These are phyloP conservation scores for Odontophorus gujanensis DNA, from an alignment of 2,113 vertebrate species.

Conservation along the genomic window DNA sequence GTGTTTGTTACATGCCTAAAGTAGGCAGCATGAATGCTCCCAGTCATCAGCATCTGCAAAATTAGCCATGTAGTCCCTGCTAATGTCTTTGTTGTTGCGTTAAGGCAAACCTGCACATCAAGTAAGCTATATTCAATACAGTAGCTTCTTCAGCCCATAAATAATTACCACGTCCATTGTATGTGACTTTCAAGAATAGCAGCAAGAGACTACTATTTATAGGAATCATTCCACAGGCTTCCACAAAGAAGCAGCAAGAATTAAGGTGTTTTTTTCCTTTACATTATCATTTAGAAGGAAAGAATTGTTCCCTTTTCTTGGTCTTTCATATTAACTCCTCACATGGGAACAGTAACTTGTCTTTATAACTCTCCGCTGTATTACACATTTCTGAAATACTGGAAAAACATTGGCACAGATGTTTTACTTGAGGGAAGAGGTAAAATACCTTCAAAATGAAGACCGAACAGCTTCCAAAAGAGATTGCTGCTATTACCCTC, in stretches of 20 bases:
- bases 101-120: not conserved
- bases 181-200: not conserved
- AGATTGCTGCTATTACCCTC: not conserved
- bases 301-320: not conserved
- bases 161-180: not conserved
- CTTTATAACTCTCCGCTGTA: not conserved
- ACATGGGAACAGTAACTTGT: not conserved
- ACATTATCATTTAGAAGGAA: not conserved
- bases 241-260: not conserved
- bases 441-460: not conserved
- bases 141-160: not conserved
- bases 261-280: not conserved
- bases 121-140: not conserved
- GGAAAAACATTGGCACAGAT: accelerated
- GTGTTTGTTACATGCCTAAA: not conserved
- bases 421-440: not conserved
- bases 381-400: not conserved
- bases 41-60: not conserved
- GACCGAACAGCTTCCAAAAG: not conserved
- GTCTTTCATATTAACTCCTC: not conserved
- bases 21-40: not conserved
- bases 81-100: not conserved
- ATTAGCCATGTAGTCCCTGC: not conserved
- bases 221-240: not conserved
- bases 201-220: not conserved